Percentiles rank a stretch among this genome's conserved stretches.
Conservation (phyloP, 2,888 invertebrate genomes). For the Blera fallax region DNA sequence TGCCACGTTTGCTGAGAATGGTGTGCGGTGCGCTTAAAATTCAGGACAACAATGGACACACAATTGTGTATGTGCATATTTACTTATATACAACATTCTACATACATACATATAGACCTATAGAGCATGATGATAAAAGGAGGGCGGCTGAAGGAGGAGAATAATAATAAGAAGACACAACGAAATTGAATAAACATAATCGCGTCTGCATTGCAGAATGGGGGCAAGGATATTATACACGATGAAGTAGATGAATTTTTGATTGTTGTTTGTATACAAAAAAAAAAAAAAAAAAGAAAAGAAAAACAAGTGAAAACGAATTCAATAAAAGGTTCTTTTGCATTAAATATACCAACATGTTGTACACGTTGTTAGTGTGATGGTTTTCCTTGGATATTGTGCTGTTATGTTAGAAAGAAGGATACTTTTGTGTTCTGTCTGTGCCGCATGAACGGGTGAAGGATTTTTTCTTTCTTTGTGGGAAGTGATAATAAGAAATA, state of each 20-base stretch:
- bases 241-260: constrained; percentile 68
- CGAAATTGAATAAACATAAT: constrained; percentile 72
- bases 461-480: background rate
- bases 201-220: constrained; percentile 71
- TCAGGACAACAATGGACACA: constrained; percentile 69
- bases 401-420: background rate
- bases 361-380: background rate
- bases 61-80: constrained; percentile 54
- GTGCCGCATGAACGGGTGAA: background rate
- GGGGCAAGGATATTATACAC: constrained; percentile 69
- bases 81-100: constrained; percentile 29
- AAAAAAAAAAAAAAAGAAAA: constrained; percentile 4
- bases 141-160: constrained; percentile 9
- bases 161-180: constrained; percentile 57
- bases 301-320: constrained; percentile 50
- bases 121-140: constrained; percentile 10
- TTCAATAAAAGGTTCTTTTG: constrained; percentile 71
- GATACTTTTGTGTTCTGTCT: background rate
- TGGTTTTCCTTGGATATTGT: constrained; percentile 10
- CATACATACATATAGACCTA: constrained; percentile 7
- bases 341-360: constrained; percentile 31
- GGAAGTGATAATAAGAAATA: background rate
- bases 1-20: background rate
- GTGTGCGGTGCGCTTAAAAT: constrained; percentile 56
- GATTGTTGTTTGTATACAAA: constrained; percentile 72